Evolutionary conservation across 2,888 invertebrate genomes (phyloP).

Genomic region (Ennomos erosarius): DNA sequence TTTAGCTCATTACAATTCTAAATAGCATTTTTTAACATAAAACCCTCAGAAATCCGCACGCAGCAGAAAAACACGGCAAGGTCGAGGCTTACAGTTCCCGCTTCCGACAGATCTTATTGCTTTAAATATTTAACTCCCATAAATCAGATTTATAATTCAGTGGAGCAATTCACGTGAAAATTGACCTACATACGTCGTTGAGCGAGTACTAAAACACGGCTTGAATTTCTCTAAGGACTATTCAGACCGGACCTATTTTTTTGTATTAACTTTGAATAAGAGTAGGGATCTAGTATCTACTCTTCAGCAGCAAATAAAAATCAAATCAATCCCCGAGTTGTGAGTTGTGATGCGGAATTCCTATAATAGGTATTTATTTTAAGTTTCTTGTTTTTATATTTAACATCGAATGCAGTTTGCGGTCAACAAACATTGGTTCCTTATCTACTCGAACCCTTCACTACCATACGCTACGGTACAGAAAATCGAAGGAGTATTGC

Average conservation of each 20-base stretch:
- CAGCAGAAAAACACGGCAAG: constrained; percentile 23
- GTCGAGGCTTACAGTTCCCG: constrained; percentile 12
- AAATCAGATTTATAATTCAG: constrained; percentile 48
- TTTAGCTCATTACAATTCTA: constrained; percentile 10
- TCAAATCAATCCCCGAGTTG: no score
- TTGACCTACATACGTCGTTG: constrained; percentile 50
- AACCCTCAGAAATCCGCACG: constrained; percentile 15
- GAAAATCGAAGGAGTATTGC: constrained; percentile 21
- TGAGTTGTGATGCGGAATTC: no score
- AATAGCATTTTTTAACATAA: constrained; percentile 6
- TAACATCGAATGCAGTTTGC: no score
- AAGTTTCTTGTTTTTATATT: no score
- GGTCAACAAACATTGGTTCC: no score
- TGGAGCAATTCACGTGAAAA: constrained; percentile 51
- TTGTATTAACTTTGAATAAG: no score
- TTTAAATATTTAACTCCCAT: constrained; percentile 25
- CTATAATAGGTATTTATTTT: no score
- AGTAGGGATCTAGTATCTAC: no score
- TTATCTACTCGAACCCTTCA: neutral
- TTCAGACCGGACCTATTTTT: no score
- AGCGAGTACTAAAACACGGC: constrained; percentile 34
- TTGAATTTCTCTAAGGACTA: no score
- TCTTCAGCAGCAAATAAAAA: no score
- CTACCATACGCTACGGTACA: constrained; percentile 3
- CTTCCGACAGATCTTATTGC: constrained; percentile 19